These are phyloP conservation scores for Paramuricea clavata DNA, from an alignment of 92 coral and sea anemone genomes.

Conservation along the genomic window DNA sequence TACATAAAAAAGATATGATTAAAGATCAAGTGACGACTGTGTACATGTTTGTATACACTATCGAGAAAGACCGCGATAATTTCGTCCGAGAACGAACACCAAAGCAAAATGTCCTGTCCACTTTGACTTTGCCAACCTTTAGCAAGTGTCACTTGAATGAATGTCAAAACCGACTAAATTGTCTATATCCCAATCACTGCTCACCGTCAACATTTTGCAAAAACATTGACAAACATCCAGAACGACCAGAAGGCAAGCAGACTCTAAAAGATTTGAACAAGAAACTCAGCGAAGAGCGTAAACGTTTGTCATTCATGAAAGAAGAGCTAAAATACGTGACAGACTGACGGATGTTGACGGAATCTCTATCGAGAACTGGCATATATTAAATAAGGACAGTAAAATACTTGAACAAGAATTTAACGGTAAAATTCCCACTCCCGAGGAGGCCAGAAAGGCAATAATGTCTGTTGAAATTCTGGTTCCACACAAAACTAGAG, in stretches of 20 bases:
- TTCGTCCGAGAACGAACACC: slow-evolving; percentile 12
- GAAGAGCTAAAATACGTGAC: background rate
- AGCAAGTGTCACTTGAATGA: slow-evolving; percentile 48
- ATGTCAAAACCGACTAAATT: slow-evolving; percentile 52
- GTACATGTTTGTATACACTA: background rate
- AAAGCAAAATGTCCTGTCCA: slow-evolving; percentile 1
- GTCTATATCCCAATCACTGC: slow-evolving; percentile 46
- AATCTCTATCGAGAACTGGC: slow-evolving; percentile 51
- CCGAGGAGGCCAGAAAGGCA: slow-evolving; percentile 41
- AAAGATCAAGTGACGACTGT: slow-evolving; percentile 28
- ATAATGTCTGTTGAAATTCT: slow-evolving; percentile 27
- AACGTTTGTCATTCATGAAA: background rate
- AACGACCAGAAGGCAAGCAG: slow-evolving; percentile 52
- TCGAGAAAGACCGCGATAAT: slow-evolving; percentile 29
- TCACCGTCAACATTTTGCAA: slow-evolving; percentile 46
- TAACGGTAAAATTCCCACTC: slow-evolving; percentile 52
- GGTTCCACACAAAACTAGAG: slow-evolving; percentile 10
- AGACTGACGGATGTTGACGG: slow-evolving; percentile 38
- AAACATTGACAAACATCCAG: slow-evolving; percentile 56
- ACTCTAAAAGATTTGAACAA: slow-evolving; percentile 25
- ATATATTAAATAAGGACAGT: slow-evolving; percentile 54
- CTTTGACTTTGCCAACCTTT: slow-evolving; percentile 20
- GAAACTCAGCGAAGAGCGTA: slow-evolving; percentile 28
- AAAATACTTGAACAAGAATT: slow-evolving; percentile 46
- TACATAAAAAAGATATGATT: slow-evolving; percentile 29